A percentile compares a stretch with the other conserved stretches of the same genome.
Evolutionary conservation across 1,140 invertebrate species (phyloP).

Genomic region (Anastrepha obliqua): DNA sequence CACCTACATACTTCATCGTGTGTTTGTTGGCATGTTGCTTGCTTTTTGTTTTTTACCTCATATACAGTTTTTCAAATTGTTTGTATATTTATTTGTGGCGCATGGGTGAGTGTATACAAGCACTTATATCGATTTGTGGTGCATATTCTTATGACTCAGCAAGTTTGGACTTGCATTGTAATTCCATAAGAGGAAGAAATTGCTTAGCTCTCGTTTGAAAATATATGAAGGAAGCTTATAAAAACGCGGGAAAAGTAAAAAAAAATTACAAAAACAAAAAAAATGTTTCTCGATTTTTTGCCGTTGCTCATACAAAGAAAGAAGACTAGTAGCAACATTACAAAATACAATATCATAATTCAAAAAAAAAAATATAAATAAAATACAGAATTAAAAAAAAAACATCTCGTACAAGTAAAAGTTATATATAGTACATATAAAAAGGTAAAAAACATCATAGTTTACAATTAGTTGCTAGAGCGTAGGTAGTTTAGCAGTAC

Average conservation of each 20-base stretch:
- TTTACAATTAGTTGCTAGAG: constrained; percentile 26
- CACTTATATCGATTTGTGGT: too few relatives aligned
- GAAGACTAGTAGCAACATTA: constrained; percentile 74
- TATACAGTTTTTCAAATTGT: neutral
- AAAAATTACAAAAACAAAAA: neutral
- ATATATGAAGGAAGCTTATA: neutral
- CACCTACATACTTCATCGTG: too few relatives aligned
- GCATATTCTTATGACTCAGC: neutral
- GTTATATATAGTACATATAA: neutral
- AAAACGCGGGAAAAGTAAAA: neutral
- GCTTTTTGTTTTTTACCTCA: too few relatives aligned
- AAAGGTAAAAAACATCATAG: constrained; percentile 27
- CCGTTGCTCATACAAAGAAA: constrained; percentile 73
- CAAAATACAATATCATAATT: constrained; percentile 40
- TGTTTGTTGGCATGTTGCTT: too few relatives aligned
- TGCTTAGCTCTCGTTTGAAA: neutral
- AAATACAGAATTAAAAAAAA: neutral
- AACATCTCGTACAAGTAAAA: too few relatives aligned
- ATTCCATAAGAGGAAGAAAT: neutral
- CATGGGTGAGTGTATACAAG: neutral
- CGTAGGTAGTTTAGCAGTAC: constrained; percentile 58
- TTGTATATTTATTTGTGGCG: neutral
- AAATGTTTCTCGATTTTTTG: neutral
- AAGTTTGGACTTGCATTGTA: neutral
- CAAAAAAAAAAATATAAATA: neutral